These are phyloP conservation scores for Sebastes trivittatus DNA, from an alignment of 2,797 vertebrate genomes.

Conservation along the genomic window DNA sequence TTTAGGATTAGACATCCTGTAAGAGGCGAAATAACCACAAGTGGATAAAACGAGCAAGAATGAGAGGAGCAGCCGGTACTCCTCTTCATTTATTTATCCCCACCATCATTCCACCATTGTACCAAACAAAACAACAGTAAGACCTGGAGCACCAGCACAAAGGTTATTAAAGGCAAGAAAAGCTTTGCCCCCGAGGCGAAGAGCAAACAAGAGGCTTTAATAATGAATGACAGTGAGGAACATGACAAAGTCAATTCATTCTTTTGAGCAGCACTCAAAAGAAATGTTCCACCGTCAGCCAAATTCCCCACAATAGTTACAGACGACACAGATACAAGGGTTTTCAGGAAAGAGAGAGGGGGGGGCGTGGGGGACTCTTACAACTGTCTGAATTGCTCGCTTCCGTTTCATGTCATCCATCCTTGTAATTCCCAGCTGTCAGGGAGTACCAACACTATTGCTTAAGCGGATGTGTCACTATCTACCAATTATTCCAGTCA, in stretches of 20 bases:
- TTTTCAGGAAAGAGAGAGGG: slow-evolving; percentile 1
- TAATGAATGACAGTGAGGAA: slow-evolving; percentile 62
- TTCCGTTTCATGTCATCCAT: slow-evolving; percentile 38
- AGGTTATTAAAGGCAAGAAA: slow-evolving; percentile 61
- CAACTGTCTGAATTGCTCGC: slow-evolving; percentile 23
- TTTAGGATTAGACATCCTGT: slow-evolving; percentile 38
- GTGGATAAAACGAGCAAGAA: neutral
- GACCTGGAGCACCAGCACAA: slow-evolving; percentile 38
- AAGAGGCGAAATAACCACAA: slow-evolving; percentile 35
- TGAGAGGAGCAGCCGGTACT: neutral
- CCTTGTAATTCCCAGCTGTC: slow-evolving; percentile 67
- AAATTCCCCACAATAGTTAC: slow-evolving; percentile 19
- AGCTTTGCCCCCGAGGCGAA: slow-evolving; percentile 41
- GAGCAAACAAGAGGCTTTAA: slow-evolving; percentile 56
- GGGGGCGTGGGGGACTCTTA: neutral
- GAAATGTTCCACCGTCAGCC: slow-evolving; percentile 45
- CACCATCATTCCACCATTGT: slow-evolving; percentile 16
- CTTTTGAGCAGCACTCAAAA: slow-evolving; percentile 33
- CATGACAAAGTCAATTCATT: slow-evolving; percentile 56
- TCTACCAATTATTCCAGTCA: slow-evolving; percentile 70
- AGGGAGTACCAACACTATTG: slow-evolving; percentile 18
- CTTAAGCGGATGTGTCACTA: slow-evolving; percentile 59
- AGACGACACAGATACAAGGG: slow-evolving; percentile 27
- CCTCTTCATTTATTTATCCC: slow-evolving; percentile 62
- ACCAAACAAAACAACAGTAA: slow-evolving; percentile 46